Evolutionary conservation across 64 coral and sea anemone species (phyloP), one percentile per base, ranked within the genome.

Genomic region (Pachyseris speciosa): DNA sequence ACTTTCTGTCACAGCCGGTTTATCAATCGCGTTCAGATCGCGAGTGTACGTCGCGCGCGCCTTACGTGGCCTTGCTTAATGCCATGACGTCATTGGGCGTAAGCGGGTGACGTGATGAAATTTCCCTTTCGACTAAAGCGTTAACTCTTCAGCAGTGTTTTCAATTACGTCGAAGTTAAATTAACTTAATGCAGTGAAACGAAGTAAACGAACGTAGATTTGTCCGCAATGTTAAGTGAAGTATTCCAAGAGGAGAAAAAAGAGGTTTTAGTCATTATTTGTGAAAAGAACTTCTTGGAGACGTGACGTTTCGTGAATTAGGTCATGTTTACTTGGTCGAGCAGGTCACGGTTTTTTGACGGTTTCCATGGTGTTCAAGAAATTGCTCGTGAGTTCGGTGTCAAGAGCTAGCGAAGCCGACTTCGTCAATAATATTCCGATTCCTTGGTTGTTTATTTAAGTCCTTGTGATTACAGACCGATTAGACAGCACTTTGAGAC

Each of bases 301-400:
- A 81, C 77, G 77, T 81, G 77, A 81, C 53, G 55, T 10, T 10
- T 36, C 53, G 53, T 81, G 77, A 59, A 39, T 81, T 16, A 6
- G 16, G 77, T 81, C 77, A 81, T 41, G 77, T 81, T 63, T 80
- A n/a, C 53, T 24, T 4, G 59, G 22, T 51, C 15, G 32, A 30
- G 15, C 12, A 38, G 77, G 77, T 80, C 53, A 80, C 77, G 51
- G 51, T 37, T 80, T 80, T n/a, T 36, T 58, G 29, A 80, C 76
- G 34, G 77, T 80, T 80, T 80, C 77, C 52, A 80, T 80, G 77
- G 53, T 37, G 61, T 80, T 80, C 77, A 57, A 60, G 77, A 33
- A 59, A 32, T 39, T 34, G 0, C 77, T 80, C 32, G 52, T 80
- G 39, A 37, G 24, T 50, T 75, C 72, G 26, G 43, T 75, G 30